Conservation (phyloP, 2,888 invertebrate genomes). For the Gryllus longicercus region DNA sequence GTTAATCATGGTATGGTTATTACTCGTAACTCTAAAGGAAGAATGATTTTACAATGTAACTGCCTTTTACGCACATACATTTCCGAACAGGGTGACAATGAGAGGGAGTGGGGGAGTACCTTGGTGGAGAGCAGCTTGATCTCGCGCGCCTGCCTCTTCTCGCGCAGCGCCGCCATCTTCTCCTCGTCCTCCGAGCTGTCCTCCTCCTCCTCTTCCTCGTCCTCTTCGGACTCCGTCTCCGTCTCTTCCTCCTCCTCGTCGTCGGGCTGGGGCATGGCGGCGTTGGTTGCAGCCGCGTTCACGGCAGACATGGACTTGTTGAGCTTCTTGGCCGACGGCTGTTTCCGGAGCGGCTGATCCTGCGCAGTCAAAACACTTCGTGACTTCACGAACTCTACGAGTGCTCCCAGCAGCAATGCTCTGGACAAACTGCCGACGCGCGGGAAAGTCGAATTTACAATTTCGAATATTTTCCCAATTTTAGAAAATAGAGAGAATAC, state of each 20-base stretch:
- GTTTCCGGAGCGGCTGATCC: slow-evolving; percentile 38
- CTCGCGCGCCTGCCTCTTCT: slow-evolving; percentile 61
- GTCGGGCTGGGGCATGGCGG: background rate
- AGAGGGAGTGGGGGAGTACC: background rate
- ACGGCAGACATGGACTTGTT: slow-evolving; percentile 38
- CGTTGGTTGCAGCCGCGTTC: background rate
- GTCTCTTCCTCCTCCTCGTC: slow-evolving; percentile 53
- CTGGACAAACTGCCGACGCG: too few relatives aligned
- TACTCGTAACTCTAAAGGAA: too few relatives aligned
- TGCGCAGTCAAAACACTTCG: background rate
- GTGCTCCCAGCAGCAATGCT: too few relatives aligned
- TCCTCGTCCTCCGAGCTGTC: slow-evolving; percentile 48
- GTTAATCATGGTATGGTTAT: too few relatives aligned
- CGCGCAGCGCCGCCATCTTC: slow-evolving; percentile 47
- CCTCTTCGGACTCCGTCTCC: slow-evolving; percentile 59
- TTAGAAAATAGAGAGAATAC: too few relatives aligned
- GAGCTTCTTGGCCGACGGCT: slow-evolving; percentile 41
- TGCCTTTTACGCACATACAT: too few relatives aligned
- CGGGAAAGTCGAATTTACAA: too few relatives aligned
- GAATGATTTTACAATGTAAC: too few relatives aligned
- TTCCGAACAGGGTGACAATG: too few relatives aligned
- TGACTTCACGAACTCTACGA: too few relatives aligned
- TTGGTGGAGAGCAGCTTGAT: slow-evolving; percentile 61
- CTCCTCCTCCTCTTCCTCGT: slow-evolving; percentile 61
- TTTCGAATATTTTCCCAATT: too few relatives aligned